These are phyloP conservation scores for Tonatia bakeri DNA, from an alignment of 2,113 vertebrate species.

Conservation along the genomic window DNA sequence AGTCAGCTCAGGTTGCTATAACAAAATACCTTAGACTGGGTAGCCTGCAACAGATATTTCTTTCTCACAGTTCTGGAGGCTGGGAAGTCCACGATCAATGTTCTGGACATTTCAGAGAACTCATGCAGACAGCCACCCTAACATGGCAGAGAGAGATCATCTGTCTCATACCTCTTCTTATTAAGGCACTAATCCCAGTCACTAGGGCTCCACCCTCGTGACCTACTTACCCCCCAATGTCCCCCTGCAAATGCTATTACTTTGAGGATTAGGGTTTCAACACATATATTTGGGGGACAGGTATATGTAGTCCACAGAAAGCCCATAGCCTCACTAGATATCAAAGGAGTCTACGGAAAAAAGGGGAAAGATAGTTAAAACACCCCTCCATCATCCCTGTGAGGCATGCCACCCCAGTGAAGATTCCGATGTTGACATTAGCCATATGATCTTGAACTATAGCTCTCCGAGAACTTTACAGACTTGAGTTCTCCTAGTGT, in stretches of 20 bases:
- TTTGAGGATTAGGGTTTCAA: background rate
- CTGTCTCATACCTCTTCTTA: background rate
- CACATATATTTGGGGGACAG: background rate
- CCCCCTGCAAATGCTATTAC: background rate
- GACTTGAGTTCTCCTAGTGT: background rate
- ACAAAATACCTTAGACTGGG: background rate
- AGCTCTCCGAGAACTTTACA: background rate
- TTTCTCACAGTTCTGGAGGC: background rate
- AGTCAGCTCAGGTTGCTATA: background rate
- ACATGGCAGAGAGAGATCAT: background rate
- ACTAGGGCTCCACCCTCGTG: background rate
- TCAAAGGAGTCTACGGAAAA: background rate
- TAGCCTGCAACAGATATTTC: background rate
- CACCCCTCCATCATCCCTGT: rapidly evolving
- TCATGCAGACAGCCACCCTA: background rate
- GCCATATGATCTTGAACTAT: background rate
- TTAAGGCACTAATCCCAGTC: background rate
- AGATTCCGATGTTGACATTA: background rate
- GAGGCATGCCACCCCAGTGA: background rate
- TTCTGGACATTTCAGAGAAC: background rate
- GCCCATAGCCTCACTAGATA: background rate
- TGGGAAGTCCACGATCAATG: background rate
- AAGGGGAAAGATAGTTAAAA: background rate
- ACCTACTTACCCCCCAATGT: background rate
- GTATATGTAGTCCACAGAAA: background rate